phyloP scores from a whole-genome alignment of 2,113 vertebrate genomes.

The Tamias sibiricus region DNA sequence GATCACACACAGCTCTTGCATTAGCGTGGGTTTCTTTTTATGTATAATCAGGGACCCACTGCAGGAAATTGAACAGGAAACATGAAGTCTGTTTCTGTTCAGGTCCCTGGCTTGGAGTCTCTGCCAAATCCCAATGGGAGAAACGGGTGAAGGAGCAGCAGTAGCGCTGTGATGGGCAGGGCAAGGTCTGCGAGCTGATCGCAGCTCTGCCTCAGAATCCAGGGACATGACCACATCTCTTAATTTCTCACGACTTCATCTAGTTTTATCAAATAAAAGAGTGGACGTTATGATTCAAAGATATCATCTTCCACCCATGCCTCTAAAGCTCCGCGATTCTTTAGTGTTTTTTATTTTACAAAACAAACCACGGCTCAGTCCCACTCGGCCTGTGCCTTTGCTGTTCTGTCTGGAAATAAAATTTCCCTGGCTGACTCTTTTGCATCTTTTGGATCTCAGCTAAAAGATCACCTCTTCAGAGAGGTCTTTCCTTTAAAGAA shows the following conservation, averaged over 20 bases:
- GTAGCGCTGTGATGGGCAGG: not conserved
- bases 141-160: not conserved
- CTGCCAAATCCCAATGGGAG: not conserved
- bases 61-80: not conserved
- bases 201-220: not conserved
- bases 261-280: not conserved
- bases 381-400: not conserved
- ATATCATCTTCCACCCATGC: rapidly evolving
- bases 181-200: not conserved
- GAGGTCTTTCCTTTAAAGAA: not conserved
- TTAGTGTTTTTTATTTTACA: not conserved
- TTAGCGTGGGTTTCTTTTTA: not conserved
- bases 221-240: not conserved
- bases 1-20: not conserved
- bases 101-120: not conserved
- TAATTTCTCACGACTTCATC: not conserved
- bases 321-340: not conserved
- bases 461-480: not conserved
- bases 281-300: not conserved
- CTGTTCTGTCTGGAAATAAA: not conserved
- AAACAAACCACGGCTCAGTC: not conserved
- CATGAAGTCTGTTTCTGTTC: not conserved
- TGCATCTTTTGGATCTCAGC: not conserved
- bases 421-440: not conserved
- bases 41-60: not conserved